Conservation (phyloP, 2,113 vertebrate genomes). For the Propithecus coquereli region DNA sequence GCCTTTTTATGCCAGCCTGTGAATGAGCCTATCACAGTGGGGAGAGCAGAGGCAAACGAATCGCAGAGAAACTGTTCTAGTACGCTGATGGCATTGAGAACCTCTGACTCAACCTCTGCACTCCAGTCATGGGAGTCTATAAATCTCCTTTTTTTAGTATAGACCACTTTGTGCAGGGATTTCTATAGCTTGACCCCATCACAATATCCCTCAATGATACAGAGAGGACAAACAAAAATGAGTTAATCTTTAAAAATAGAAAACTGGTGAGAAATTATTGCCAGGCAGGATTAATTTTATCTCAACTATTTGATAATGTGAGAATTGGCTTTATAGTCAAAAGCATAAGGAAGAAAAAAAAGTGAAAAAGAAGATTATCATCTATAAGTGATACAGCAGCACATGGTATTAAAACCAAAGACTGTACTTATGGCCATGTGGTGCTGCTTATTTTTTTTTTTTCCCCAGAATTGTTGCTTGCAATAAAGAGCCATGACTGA, state of each 20-base stretch:
- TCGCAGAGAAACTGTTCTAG: neutral
- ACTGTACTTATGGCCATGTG: neutral
- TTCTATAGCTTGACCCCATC: neutral
- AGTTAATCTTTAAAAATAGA: slow-evolving; percentile 11
- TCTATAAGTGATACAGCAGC: neutral
- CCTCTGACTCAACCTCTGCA: neutral
- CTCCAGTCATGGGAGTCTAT: neutral
- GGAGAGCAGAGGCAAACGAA: neutral
- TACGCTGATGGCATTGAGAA: neutral
- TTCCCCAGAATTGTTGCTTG: neutral
- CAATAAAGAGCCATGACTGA: neutral
- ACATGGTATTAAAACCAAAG: neutral
- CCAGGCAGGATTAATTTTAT: neutral
- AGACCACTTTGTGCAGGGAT: neutral
- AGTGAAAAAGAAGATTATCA: neutral
- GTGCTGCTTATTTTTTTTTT: neutral
- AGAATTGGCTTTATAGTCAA: neutral
- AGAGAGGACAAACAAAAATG: neutral
- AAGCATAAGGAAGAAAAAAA: neutral
- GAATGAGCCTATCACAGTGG: neutral
- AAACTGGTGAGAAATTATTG: neutral
- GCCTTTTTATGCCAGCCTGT: neutral
- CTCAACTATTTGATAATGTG: neutral
- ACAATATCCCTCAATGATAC: neutral
- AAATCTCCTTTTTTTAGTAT: no score